A percentile compares a stretch with the other conserved stretches of the same genome.
Conservation (phyloP, 2,888 invertebrate genomes). For the Morpho achilles region DNA sequence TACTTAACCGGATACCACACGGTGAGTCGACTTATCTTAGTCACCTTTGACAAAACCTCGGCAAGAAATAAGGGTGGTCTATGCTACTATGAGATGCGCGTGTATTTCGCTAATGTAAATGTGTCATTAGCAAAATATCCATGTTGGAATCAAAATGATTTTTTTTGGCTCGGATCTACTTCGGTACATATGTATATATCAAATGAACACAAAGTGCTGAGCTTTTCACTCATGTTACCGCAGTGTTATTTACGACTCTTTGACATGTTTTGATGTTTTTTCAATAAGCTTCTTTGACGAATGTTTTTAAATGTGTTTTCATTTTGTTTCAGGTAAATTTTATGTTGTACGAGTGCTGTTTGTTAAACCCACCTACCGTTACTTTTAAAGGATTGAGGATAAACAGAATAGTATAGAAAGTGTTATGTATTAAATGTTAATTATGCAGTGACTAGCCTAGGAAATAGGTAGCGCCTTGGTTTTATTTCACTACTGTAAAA, state of each 20-base stretch:
- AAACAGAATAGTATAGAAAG: too few species aligned
- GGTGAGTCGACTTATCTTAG: too few species aligned
- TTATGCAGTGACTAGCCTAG: too few species aligned
- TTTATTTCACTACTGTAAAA: too few species aligned
- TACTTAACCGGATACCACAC: too few species aligned
- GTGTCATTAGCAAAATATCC: constrained; percentile 15
- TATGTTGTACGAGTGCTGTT: constrained; percentile 1
- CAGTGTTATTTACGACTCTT: constrained; percentile 23
- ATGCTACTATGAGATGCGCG: not conserved
- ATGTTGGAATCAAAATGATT: constrained; percentile 22
- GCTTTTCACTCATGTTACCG: constrained; percentile 19
- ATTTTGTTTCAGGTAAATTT: constrained; percentile 22
- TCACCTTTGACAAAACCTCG: too few species aligned
- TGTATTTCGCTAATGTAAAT: not conserved
- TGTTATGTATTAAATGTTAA: too few species aligned
- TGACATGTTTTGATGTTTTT: constrained; percentile 24
- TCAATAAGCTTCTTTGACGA: constrained; percentile 13
- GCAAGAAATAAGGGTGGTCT: too few species aligned
- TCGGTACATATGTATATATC: constrained; percentile 22
- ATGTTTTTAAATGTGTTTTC: constrained; percentile 11
- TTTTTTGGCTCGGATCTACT: constrained; percentile 16
- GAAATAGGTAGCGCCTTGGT: too few species aligned
- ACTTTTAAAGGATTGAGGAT: too few species aligned
- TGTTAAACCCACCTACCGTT: too few species aligned
- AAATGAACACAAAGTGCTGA: constrained; percentile 21